phyloP scores from a whole-genome alignment of 2,888 invertebrate species.

The Camponotus fellah region DNA sequence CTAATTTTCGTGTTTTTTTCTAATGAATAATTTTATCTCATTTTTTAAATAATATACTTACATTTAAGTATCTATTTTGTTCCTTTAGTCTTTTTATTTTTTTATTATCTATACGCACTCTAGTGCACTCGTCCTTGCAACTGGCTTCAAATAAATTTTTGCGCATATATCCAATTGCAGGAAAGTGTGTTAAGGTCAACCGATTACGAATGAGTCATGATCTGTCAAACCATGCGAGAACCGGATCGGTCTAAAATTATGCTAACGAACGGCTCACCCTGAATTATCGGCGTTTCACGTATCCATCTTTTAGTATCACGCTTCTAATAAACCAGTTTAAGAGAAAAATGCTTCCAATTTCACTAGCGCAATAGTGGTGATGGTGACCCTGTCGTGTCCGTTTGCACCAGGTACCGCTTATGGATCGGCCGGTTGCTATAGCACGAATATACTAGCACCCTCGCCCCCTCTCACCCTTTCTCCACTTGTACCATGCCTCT shows the following conservation, averaged over 20 bases:
- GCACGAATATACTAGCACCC: slow-evolving; percentile 55
- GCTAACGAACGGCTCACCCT: neutral
- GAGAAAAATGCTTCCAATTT: slow-evolving; percentile 25
- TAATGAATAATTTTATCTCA: neutral
- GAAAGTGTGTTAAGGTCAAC: slow-evolving; percentile 69
- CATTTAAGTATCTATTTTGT: neutral
- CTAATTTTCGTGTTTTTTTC: neutral
- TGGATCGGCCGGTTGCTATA: slow-evolving; percentile 82
- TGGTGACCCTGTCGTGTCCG: slow-evolving; percentile 82
- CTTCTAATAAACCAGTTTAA: slow-evolving; percentile 19
- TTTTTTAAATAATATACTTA: neutral
- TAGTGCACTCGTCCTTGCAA: slow-evolving; percentile 11
- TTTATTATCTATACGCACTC: slow-evolving; percentile 13
- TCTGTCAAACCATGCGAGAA: neutral
- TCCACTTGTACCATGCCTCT: slow-evolving; percentile 24
- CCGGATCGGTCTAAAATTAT: slow-evolving; percentile 8
- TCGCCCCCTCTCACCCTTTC: slow-evolving; percentile 46
- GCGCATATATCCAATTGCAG: slow-evolving; percentile 15
- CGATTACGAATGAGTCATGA: slow-evolving; percentile 31
- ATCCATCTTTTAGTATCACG: neutral
- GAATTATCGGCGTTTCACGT: slow-evolving; percentile 7
- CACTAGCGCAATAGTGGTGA: neutral
- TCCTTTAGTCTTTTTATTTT: neutral
- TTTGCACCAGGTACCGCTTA: slow-evolving; percentile 82
- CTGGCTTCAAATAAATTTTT: slow-evolving; percentile 44